phyloP scores from a whole-genome alignment of 2,797 vertebrate genomes.

The Danio albolineatus region DNA sequence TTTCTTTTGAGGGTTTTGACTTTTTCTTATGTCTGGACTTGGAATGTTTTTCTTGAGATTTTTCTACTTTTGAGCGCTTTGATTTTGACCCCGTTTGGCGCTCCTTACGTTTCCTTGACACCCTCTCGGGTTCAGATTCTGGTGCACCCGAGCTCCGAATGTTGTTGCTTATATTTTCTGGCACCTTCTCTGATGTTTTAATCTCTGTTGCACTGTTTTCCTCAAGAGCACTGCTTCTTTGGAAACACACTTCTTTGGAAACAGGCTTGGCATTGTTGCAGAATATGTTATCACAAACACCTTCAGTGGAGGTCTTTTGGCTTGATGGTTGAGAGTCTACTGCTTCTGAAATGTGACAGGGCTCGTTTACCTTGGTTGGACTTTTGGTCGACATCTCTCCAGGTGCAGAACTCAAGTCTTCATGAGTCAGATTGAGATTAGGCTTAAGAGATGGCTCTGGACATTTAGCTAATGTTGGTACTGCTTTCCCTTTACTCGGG shows the following conservation, averaged over 20 bases:
- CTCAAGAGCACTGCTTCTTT: neutral
- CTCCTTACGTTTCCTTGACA: constrained; percentile 82
- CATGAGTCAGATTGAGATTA: neutral
- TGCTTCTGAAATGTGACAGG: neutral
- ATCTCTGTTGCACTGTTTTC: constrained; percentile 48
- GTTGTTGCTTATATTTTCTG: constrained; percentile 81
- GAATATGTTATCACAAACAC: neutral
- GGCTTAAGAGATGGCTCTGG: neutral
- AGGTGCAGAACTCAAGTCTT: neutral
- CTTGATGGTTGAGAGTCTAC: constrained; percentile 15
- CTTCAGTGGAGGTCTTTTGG: neutral
- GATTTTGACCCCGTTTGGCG: constrained; percentile 66
- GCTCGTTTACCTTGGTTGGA: neutral
- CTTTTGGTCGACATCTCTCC: neutral
- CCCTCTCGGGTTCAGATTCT: constrained; percentile 57
- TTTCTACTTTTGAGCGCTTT: constrained; percentile 66
- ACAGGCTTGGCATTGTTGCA: neutral
- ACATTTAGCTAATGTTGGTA: constrained; percentile 51
- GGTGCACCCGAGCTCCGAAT: constrained; percentile 51
- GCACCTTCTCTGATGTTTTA: constrained; percentile 53
- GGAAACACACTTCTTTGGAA: neutral
- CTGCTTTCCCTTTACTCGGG: constrained; percentile 42
- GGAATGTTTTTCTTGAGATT: constrained; percentile 44
- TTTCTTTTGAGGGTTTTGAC: constrained; percentile 61
- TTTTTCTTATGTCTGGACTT: constrained; percentile 58